These are phyloP conservation scores for Rattus rattus DNA, from an alignment of 2,113 vertebrate genomes.

Conservation along the genomic window DNA sequence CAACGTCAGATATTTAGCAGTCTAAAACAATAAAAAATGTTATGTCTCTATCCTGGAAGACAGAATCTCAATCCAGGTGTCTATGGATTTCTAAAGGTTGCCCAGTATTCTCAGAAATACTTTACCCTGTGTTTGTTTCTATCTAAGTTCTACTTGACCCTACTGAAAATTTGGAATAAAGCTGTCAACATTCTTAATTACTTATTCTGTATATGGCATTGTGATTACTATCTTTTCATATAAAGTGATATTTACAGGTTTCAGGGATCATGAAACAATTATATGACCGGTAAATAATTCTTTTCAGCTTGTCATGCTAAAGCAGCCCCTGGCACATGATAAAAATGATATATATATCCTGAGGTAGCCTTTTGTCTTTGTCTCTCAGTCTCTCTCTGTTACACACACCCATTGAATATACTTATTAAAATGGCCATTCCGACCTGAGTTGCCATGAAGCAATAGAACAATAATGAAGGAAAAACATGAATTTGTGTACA, in stretches of 20 bases:
- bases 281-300: neutral
- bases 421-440: neutral
- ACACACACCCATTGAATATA: neutral
- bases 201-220: neutral
- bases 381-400: neutral
- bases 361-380: neutral
- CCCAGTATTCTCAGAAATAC: neutral
- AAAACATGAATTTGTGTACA: constrained; percentile 70
- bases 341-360: neutral
- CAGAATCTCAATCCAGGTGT: neutral
- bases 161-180: neutral
- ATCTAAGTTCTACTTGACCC: neutral
- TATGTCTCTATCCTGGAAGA: neutral
- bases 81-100: neutral
- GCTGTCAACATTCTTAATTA: neutral
- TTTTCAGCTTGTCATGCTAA: neutral
- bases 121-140: neutral
- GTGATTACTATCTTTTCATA: neutral
- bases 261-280: neutral
- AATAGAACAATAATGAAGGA: neutral
- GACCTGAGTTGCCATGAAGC: neutral
- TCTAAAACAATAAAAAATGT: constrained; percentile 20
- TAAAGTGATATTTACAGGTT: neutral
- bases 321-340: neutral
- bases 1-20: neutral